phyloP scores from a whole-genome alignment of 2,797 vertebrate species.

The Chiroxiphia lanceolata region DNA sequence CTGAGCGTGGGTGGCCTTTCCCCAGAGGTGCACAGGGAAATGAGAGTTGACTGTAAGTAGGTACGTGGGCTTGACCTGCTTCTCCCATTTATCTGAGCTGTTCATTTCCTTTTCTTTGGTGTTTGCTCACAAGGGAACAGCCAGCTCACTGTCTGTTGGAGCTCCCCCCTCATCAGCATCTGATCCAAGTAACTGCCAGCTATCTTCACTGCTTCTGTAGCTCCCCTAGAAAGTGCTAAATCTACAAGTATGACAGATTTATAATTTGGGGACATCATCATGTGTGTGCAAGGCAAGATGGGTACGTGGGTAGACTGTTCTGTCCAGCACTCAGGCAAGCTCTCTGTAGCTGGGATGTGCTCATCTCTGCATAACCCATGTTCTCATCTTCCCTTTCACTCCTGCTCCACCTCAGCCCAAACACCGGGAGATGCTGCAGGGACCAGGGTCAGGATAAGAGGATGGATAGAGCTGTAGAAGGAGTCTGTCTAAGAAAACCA shows the following conservation, averaged over 20 bases:
- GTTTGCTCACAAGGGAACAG: not conserved
- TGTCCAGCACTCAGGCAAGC: not conserved
- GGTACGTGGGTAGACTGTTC: not conserved
- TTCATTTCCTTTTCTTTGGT: not conserved
- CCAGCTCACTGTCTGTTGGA: not conserved
- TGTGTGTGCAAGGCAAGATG: not conserved
- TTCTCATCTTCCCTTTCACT: not conserved
- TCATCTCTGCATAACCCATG: rapidly evolving
- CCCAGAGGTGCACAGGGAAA: not conserved
- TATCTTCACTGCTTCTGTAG: not conserved
- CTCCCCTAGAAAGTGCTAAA: not conserved
- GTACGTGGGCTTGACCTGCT: not conserved
- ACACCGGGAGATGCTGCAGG: not conserved
- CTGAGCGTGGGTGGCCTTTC: rapidly evolving
- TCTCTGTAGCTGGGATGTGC: rapidly evolving
- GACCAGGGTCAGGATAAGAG: not conserved
- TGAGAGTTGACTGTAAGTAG: not conserved
- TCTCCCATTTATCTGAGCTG: not conserved
- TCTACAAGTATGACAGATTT: rapidly evolving
- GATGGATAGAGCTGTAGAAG: not conserved
- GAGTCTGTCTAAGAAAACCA: not conserved
- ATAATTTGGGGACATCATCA: rapidly evolving
- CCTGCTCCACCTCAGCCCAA: not conserved
- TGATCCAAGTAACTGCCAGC: not conserved
- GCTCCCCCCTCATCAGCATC: not conserved